Evolutionary conservation across 2,888 invertebrate species (phyloP).

Genomic region (Ischnus inquisitorius): DNA sequence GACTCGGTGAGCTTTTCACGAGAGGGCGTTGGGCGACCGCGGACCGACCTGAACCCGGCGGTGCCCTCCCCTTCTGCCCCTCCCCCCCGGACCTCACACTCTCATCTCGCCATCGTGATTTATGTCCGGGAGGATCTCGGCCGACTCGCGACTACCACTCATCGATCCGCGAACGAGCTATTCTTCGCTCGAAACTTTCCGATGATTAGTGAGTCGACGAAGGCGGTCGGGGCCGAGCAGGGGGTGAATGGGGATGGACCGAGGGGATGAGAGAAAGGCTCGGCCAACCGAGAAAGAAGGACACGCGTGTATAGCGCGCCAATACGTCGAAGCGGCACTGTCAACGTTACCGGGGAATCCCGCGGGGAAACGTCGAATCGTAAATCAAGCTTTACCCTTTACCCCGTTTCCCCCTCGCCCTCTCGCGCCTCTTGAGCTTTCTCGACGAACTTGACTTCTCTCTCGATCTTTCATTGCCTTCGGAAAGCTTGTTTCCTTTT

Average conservation of each 20-base stretch:
- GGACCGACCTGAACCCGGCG: conserved; percentile 26
- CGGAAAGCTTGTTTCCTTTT: conserved; percentile 4
- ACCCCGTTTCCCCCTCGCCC: too few species aligned
- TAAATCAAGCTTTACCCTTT: conserved; percentile 61
- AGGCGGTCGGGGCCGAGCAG: neutral
- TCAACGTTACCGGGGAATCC: conserved; percentile 56
- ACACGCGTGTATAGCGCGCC: neutral
- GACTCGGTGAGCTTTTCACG: conserved; percentile 61
- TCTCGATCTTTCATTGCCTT: conserved; percentile 6
- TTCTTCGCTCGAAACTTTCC: conserved; percentile 69
- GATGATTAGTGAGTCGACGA: conserved; percentile 70
- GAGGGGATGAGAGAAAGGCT: conserved; percentile 47
- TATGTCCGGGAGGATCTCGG: conserved; percentile 69
- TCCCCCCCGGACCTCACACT: conserved; percentile 38
- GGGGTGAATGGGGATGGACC: conserved; percentile 22
- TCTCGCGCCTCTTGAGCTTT: conserved; percentile 23
- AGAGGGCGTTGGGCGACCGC: conserved; percentile 52
- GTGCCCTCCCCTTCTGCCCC: neutral
- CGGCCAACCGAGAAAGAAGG: conserved; percentile 41
- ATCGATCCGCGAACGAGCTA: conserved; percentile 67
- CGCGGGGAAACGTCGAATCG: conserved; percentile 46
- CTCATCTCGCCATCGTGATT: conserved; percentile 54
- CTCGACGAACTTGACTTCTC: neutral
- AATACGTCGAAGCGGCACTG: conserved; percentile 29
- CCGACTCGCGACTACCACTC: conserved; percentile 60